A percentile compares a stretch with the other conserved stretches of the same genome.
Conservation (phyloP, 2,113 vertebrate genomes). For the Rafetus swinhoei region DNA sequence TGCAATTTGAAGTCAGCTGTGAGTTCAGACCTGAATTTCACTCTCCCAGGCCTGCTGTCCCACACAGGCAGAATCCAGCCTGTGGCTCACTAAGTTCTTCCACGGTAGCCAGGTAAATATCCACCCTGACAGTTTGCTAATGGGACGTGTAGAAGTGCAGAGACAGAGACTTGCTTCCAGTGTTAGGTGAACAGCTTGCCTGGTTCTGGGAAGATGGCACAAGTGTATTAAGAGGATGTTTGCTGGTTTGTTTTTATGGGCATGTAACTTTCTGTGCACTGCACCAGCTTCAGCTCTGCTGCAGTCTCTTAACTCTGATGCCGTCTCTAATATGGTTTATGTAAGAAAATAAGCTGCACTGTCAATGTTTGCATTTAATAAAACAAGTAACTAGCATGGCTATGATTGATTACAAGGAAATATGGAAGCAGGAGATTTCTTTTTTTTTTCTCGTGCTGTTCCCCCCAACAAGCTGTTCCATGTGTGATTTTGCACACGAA, state of each 20-base stretch:
- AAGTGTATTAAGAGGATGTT: neutral
- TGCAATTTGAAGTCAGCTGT: neutral
- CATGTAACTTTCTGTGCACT: neutral
- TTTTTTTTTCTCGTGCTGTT: too few species aligned
- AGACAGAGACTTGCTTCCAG: accelerated
- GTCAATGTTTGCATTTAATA: constrained; percentile 56
- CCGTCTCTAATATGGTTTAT: neutral
- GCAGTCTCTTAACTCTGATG: neutral
- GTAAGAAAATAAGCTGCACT: constrained; percentile 29
- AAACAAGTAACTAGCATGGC: neutral
- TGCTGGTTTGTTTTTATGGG: neutral
- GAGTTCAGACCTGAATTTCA: neutral
- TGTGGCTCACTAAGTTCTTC: neutral
- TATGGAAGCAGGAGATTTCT: neutral
- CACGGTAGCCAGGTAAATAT: accelerated
- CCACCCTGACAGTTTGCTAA: accelerated
- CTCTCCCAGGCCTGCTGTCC: neutral
- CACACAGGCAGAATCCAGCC: neutral
- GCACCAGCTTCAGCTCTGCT: neutral
- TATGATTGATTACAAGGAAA: constrained; percentile 24
- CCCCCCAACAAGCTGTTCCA: neutral
- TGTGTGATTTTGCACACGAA: neutral
- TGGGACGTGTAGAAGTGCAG: neutral
- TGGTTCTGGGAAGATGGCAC: neutral
- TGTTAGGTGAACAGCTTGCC: neutral